Percentiles rank a stretch among this genome's conserved stretches.
Evolutionary conservation across 1,140 invertebrate species (phyloP).

Genomic region (Megalopta genalis): DNA sequence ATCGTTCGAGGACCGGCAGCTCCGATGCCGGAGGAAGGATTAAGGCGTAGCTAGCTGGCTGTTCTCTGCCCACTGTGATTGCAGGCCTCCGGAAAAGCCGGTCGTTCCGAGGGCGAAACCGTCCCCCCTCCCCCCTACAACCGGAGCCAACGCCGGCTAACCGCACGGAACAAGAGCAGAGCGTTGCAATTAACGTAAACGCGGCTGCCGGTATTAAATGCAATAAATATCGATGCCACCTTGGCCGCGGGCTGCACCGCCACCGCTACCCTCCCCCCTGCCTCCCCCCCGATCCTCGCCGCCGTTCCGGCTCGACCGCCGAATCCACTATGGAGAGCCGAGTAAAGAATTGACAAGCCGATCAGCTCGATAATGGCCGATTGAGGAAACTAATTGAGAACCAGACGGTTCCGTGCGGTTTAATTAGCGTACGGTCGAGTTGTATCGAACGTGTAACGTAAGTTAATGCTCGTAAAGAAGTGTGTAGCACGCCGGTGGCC

Average conservation of each 20-base stretch:
- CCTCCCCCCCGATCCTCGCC: too few species aligned
- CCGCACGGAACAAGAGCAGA: background rate
- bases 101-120: background rate
- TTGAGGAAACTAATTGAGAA: constrained; percentile 21
- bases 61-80: background rate
- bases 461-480: background rate
- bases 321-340: background rate
- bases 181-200: constrained; percentile 42
- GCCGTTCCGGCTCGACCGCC: background rate
- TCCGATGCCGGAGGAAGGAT: too few species aligned
- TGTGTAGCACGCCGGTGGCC: too few species aligned
- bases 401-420: background rate
- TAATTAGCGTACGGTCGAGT: constrained; percentile 7
- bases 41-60: background rate
- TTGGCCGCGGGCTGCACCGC: background rate
- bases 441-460: background rate
- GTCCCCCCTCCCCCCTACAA: background rate
- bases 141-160: too few species aligned
- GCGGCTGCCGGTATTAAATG: constrained; percentile 34
- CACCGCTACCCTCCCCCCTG: too few species aligned
- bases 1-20: too few species aligned
- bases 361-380: constrained; percentile 5
- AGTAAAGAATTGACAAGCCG: constrained; percentile 15
- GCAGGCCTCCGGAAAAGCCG: background rate
- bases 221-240: constrained; percentile 40